phyloP scores from a whole-genome alignment of 2,113 vertebrate genomes.

The Symphodus melops region DNA sequence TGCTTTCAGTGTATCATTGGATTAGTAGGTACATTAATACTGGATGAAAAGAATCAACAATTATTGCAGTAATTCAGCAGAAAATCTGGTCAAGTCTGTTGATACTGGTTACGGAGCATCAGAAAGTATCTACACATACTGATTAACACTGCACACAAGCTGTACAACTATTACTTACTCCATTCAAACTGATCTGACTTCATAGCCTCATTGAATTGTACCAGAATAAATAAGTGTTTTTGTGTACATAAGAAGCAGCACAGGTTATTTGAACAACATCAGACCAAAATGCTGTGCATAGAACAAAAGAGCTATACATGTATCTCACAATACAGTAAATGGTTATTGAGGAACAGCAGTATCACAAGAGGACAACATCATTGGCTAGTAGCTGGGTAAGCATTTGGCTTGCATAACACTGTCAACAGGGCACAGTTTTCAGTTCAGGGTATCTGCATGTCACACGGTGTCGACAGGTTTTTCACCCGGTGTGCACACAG shows the following conservation, averaged over 20 bases:
- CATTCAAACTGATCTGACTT: background rate
- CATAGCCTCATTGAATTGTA: too few relatives aligned
- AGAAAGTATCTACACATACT: too few relatives aligned
- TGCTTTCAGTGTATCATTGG: background rate
- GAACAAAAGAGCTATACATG: too few relatives aligned
- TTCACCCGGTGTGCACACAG: constrained; percentile 36
- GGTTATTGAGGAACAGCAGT: background rate
- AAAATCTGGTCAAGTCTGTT: too few relatives aligned
- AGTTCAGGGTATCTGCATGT: constrained; percentile 41
- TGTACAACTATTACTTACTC: background rate
- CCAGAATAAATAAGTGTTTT: background rate
- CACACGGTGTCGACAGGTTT: constrained; percentile 30
- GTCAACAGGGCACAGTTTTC: constrained; percentile 28
- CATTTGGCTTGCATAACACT: constrained; percentile 29
- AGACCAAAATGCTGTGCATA: too few relatives aligned
- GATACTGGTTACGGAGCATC: too few relatives aligned
- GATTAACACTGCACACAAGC: too few relatives aligned
- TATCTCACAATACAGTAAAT: background rate
- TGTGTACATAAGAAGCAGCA: background rate
- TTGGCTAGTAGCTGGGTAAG: constrained; percentile 20
- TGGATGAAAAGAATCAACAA: too few relatives aligned
- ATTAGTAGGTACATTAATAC: too few relatives aligned
- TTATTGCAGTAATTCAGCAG: too few relatives aligned
- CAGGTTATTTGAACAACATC: background rate
- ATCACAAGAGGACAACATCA: constrained; percentile 5